Percentiles rank a stretch among this genome's conserved stretches.
Evolutionary conservation across 2,797 vertebrate genomes (phyloP).

Genomic region (Poecilia gillii): DNA sequence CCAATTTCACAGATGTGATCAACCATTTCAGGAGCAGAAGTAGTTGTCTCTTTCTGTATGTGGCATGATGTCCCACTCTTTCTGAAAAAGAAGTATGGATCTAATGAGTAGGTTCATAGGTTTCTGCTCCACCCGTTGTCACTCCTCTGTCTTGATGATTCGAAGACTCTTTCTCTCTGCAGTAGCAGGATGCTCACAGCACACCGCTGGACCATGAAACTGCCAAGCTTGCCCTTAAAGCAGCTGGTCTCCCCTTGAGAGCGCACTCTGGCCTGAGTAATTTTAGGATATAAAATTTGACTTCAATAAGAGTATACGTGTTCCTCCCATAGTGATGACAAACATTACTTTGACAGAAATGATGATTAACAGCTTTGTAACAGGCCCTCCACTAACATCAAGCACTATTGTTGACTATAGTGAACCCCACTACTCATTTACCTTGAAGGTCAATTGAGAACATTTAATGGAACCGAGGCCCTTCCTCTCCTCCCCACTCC

Average conservation of each 20-base stretch:
- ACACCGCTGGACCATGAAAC: conserved; percentile 67
- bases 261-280: conserved; percentile 53
- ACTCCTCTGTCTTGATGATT: conserved; percentile 57
- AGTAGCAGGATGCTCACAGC: conserved; percentile 33
- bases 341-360: conserved; percentile 52
- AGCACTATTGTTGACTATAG: conserved; percentile 53
- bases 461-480: conserved; percentile 70
- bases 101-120: conserved; percentile 73
- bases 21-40: conserved; percentile 59
- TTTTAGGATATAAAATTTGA: conserved; percentile 61
- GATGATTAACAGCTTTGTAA: conserved; percentile 47
- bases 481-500: conserved; percentile 43
- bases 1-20: conserved; percentile 82
- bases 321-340: conserved; percentile 43
- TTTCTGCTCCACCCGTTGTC: conserved; percentile 62
- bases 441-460: conserved; percentile 77
- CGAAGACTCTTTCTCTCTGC: conserved; percentile 42
- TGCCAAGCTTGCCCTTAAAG: conserved; percentile 68
- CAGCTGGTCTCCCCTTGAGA: conserved; percentile 67
- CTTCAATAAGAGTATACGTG: conserved; percentile 44
- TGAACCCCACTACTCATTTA: conserved; percentile 55
- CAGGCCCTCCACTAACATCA: conserved; percentile 26
- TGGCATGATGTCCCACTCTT: conserved; percentile 46
- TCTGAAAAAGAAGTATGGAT: conserved; percentile 35
- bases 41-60: conserved; percentile 39